Conservation (phyloP, 2,797 vertebrate genomes). For the Toxotes lorentzi region DNA sequence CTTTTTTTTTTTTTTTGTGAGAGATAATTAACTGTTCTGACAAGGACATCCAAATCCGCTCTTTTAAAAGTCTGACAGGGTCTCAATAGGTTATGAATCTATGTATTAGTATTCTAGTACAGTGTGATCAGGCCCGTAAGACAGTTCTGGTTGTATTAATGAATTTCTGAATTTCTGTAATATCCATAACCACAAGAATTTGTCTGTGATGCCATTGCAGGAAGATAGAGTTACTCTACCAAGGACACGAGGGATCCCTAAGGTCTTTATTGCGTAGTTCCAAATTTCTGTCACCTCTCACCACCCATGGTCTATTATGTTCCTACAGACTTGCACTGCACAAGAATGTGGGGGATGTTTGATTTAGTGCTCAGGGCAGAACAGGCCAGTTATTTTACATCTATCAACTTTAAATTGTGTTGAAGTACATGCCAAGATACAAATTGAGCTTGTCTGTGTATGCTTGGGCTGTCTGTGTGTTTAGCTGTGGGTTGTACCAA, state of each 20-base stretch:
- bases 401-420: conserved; percentile 47
- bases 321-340: conserved; percentile 18
- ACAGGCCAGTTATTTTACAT: conserved; percentile 43
- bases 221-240: conserved; percentile 32
- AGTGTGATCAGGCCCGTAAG: conserved; percentile 1
- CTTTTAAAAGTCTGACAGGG: conserved; percentile 3
- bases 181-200: conserved; percentile 38
- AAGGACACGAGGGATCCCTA: conserved; percentile 30
- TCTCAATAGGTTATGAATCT: conserved; percentile 14
- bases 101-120: conserved; percentile 34
- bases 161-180: conserved; percentile 41
- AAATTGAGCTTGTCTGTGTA: conserved; percentile 28
- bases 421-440: conserved; percentile 37
- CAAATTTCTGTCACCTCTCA: conserved; percentile 38
- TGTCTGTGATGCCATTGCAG: background rate
- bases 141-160: conserved; percentile 44
- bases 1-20: background rate
- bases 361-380: conserved; percentile 37
- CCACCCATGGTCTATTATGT: conserved; percentile 9
- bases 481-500: conserved; percentile 32
- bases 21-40: conserved; percentile 19
- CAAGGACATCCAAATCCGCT: conserved; percentile 25
- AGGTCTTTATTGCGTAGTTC: conserved; percentile 12
- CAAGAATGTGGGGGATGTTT: conserved; percentile 12
- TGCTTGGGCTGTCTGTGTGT: conserved; percentile 21